Base-by-base conservation (phyloP, 2,113 vertebrate genomes). In the Macquaria ambigua region DNA sequence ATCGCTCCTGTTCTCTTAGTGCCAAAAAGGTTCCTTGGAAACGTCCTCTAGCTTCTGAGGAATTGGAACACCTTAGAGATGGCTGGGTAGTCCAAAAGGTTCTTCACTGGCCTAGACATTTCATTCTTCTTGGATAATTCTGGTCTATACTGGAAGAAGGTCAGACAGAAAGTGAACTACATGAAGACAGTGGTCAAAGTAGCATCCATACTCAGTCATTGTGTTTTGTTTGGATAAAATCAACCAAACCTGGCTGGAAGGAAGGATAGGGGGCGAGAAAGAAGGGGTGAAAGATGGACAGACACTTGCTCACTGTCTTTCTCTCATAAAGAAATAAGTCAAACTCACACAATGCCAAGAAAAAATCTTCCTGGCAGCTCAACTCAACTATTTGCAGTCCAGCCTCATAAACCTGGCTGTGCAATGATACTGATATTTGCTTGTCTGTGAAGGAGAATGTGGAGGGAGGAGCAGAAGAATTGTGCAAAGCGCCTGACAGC, bases 291-390 rank as follows among this genome's bases (percentile, higher is more conserved):
- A 81, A 15, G 41, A 11, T 61, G 46, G 68, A 79, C 39, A 56
- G 43, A 64, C 39, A 67, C 2, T 62, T 68, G 21, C 74, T 68
- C 55, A 18, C 21, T 15, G 7, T 74, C 75, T 83, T 70, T 48
- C 3, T 88, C 62, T 68, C 2, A 63, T n/a, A 28, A 53, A 68
- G 81, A 88, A 66, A 89, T 23, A 70, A 46, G 71, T 67, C 58
- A 84, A 89, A 63, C 18, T 58, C 78, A 52, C 79, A 86, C 50
- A 86, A 92, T 73, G 93, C 88, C 94, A 93, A 93, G 87, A 93
- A 92, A 89, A 91, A 62, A 91, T 63, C 87, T 87, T 85, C 88
- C 93, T 89, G 90, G 91, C 93, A 94, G 92, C 93, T 95, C 81
- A 86, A 61, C 59, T 80, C 83, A 73, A 66, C 56, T 61, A 61